A percentile compares a stretch with the other conserved stretches of the same genome.
Conservation (phyloP, 2,797 vertebrate genomes). For the Pteronotus mesoamericanus region DNA sequence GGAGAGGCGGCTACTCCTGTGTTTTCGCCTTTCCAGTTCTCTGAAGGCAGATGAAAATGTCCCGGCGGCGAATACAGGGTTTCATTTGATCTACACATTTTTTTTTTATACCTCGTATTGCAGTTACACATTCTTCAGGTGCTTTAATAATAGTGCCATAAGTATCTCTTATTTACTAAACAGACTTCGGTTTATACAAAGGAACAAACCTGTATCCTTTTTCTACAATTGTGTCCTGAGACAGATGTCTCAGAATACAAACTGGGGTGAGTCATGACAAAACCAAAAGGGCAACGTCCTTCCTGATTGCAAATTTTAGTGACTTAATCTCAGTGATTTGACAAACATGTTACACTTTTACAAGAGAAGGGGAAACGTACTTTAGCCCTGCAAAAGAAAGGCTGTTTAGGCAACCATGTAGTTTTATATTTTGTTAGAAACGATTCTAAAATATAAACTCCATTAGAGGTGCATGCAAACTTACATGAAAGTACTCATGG, state of each 20-base stretch:
- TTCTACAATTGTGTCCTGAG: neutral
- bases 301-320: neutral
- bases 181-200: neutral
- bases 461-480: neutral
- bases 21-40: neutral
- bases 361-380: neutral
- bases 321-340: neutral
- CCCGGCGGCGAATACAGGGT: neutral
- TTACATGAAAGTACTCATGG: neutral
- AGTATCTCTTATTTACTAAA: neutral
- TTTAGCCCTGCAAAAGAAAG: neutral
- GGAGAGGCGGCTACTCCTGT: rapidly evolving
- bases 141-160: neutral
- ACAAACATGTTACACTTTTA: neutral
- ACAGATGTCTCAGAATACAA: neutral
- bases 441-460: slow-evolving; percentile 7
- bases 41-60: neutral
- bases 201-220: neutral
- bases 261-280: neutral
- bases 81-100: neutral
- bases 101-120: neutral
- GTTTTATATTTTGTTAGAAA: neutral
- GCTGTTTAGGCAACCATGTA: neutral
- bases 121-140: slow-evolving; percentile 37
- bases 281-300: neutral